phyloP scores from a whole-genome alignment of 2,113 vertebrate species.

The Semnornis frantzii region DNA sequence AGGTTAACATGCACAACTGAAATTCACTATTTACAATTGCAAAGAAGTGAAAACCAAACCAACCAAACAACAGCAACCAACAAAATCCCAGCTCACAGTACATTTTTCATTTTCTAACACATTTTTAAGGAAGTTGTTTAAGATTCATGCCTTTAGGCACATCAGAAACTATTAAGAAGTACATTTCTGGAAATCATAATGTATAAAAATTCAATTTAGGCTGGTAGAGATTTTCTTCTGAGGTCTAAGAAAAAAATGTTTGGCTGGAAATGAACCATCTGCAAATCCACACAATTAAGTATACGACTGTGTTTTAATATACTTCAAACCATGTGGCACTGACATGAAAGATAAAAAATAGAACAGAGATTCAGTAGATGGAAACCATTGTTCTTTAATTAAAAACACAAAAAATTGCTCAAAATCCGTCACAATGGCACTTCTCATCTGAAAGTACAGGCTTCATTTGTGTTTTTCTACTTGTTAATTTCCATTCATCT shows the following conservation, averaged over 20 bases:
- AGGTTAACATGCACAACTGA: constrained; percentile 28
- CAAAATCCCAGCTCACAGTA: neutral
- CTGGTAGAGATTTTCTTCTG: constrained; percentile 63
- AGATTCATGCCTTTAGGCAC: constrained; percentile 74
- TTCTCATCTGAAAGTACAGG: constrained; percentile 33
- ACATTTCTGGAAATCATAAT: constrained; percentile 78
- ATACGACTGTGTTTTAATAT: constrained; percentile 46
- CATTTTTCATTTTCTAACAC: constrained; percentile 38
- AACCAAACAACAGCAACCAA: neutral
- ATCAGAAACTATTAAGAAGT: constrained; percentile 78
- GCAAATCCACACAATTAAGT: constrained; percentile 70
- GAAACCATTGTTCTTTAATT: constrained; percentile 55
- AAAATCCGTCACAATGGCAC: constrained; percentile 7
- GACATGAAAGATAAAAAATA: constrained; percentile 65
- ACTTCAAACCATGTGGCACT: constrained; percentile 47
- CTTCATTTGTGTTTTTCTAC: constrained; percentile 33
- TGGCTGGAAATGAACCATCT: constrained; percentile 68
- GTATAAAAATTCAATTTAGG: constrained; percentile 79
- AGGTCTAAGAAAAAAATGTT: constrained; percentile 65
- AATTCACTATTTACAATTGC: constrained; percentile 21
- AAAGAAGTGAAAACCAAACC: rapidly evolving
- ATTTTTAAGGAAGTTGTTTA: constrained; percentile 60
- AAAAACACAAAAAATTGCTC: constrained; percentile 46
- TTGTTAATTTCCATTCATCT: constrained; percentile 50
- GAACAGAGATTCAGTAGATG: constrained; percentile 38